Evolutionary conservation across 2,113 vertebrate genomes (phyloP), one percentile per base, ranked within the genome.

Genomic region (Scopus umbretta): DNA sequence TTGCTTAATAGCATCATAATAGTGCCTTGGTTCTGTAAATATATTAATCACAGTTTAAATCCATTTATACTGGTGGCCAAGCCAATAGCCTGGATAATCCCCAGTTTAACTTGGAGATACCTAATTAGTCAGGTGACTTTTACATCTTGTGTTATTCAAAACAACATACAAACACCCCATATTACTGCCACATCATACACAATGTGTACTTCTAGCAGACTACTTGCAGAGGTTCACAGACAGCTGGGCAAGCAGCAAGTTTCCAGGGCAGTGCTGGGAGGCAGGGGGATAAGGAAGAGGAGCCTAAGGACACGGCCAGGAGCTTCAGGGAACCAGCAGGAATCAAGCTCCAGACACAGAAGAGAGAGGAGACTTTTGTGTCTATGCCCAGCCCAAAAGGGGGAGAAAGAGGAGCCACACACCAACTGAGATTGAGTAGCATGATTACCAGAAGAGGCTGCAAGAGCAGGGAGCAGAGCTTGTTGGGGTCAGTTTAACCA

Each of bases 401-500:
- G 9, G 3, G 21, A 92, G 9, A 66, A 88, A 80, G 43, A 80
- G 16, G 16, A 91, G 52, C 32, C 26, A n/a, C 63, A 30, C 43
- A 65, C 62, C 81, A 75, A 5, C 4, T 13, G 27, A 50, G 40
- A 62, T 2, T 17, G 38, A 86, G 38, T 3, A 68, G 49, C 25
- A n/a, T 2, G 15, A 58, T 43, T 70, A 84, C 80, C 63, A 88
- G 91, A 94, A 92, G 38, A 96, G 83, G 92, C 72, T 97, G 91
- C 91, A 95, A 92, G 94, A 96, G 90, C 81, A 90, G 81, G 45
- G 68, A 91, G 78, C 74, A 95, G 84, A 86, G 50, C 47, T 40
- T 47, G 26, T 16, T 63, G 38, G 22, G 26, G 34, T 38, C 38
- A 62, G 15, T n/a, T 66, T 52, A 88, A 80, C 13, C 67, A 62